Base-by-base conservation (phyloP, 2,797 vertebrate species). In the Buceros bicornis region DNA sequence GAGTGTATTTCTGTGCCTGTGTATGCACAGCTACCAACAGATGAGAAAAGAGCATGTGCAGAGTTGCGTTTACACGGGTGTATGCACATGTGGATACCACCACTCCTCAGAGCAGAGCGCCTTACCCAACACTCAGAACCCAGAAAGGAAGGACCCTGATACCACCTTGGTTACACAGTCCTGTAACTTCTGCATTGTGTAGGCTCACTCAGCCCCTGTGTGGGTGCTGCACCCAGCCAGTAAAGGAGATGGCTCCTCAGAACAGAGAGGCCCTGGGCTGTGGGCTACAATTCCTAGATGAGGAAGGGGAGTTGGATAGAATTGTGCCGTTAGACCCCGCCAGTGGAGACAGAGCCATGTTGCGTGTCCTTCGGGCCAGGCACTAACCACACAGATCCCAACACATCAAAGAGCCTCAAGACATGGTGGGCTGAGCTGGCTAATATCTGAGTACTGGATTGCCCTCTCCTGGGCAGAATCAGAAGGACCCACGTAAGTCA, bases 401-500 rank as follows among this genome's bases (percentile, higher is more conserved):
- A 21, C 6, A 15, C 31, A 37, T 28, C 51, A 43, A 47, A 58
- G 22, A 69, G 58, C 11, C 73, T 67, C 45, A 33, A 76, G 70
- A 47, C 35, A n/a, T 58, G 62, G 25, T 67, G 45, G 3, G 1
- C 47, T 51, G 15, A 40, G 43, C 54, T 57, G 77, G 13, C 28
- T 60, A 56, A 40, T 70, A 65, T 16, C 70, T 73, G 91, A 33
- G 31, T 65, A 74, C 78, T 8, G 7, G 87, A 78, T 90, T 94
- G 95, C 96, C 96, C 94, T 96, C 96, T 97, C 93, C 96, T 96
- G 94, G 95, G 94, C 92, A 92, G 71, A 95, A 82, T 54, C 53
- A 95, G 90, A 93, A 96, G 91, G 26, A 53, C 56, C 71, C 31
- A 53, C 2, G 0, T 47, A 37, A 86, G 6, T 50, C 73, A 74